A percentile compares a stretch with the other conserved stretches of the same genome.
These are phyloP conservation scores for Anableps anableps DNA, from an alignment of 2,797 vertebrate species.

Conservation along the genomic window DNA sequence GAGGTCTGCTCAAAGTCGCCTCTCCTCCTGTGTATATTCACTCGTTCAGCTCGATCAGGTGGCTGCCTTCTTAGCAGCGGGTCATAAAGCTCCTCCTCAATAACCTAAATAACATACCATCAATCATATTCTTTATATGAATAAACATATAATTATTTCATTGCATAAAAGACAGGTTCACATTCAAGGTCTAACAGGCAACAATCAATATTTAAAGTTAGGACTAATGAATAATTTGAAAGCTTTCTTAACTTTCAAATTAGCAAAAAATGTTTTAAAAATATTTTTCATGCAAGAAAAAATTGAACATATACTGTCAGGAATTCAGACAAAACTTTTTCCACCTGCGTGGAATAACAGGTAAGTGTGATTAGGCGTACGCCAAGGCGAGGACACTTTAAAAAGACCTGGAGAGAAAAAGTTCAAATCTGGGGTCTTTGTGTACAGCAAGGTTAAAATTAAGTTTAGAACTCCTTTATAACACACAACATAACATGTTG, in stretches of 20 bases:
- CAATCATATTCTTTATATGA: too few relatives aligned
- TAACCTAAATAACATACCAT: too few relatives aligned
- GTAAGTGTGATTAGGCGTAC: not conserved
- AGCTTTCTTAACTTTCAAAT: not conserved
- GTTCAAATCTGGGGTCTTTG: not conserved
- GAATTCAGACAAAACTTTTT: not conserved
- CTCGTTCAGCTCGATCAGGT: too few relatives aligned
- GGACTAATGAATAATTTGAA: not conserved
- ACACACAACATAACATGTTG: not conserved
- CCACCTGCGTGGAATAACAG: not conserved
- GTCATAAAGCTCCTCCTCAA: too few relatives aligned
- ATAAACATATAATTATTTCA: too few relatives aligned
- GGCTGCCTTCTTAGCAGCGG: too few relatives aligned
- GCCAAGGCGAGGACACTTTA: not conserved
- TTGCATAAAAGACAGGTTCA: too few relatives aligned
- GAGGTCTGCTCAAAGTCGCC: too few relatives aligned
- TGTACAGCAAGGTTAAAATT: not conserved
- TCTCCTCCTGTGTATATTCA: too few relatives aligned
- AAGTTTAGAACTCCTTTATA: not conserved
- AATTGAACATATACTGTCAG: not conserved
- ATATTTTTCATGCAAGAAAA: not conserved
- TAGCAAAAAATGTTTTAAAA: not conserved
- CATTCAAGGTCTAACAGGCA: too few relatives aligned
- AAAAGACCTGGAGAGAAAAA: not conserved
- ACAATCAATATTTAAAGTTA: too few relatives aligned